Evolutionary conservation across 2,113 vertebrate species (phyloP).

Genomic region (Pampusana beccarii): DNA sequence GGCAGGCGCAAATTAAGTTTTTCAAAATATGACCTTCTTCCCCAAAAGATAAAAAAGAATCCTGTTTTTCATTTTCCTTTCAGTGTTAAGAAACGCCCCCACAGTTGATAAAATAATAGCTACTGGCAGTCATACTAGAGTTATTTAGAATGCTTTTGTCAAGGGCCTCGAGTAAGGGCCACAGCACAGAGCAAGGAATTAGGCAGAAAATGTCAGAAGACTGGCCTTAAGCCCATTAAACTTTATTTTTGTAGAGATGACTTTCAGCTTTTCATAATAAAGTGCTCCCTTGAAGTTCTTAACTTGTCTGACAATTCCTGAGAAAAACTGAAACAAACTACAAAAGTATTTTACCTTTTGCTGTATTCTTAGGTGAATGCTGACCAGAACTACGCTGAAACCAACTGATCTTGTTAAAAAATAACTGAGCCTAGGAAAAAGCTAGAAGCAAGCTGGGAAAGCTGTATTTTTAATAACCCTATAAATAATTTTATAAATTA

Average conservation of each 20-base stretch:
- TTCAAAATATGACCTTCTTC: neutral
- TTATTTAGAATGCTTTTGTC: neutral
- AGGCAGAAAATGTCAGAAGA: slow-evolving; percentile 11
- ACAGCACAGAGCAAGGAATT: neutral
- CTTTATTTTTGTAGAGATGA: neutral
- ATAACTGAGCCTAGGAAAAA: neutral
- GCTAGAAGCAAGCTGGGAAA: neutral
- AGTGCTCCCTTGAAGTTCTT: neutral
- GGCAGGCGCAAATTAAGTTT: neutral
- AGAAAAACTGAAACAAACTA: neutral
- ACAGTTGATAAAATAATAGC: neutral
- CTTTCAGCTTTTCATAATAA: neutral
- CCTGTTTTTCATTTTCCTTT: neutral
- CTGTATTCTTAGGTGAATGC: neutral
- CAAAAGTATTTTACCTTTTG: neutral
- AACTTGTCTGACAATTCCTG: neutral
- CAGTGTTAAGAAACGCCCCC: neutral
- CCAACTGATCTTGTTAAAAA: neutral
- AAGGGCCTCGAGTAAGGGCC: neutral
- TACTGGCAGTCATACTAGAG: neutral
- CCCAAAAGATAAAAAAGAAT: neutral
- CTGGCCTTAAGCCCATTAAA: neutral
- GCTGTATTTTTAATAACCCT: neutral
- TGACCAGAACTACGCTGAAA: neutral
- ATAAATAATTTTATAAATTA: neutral